A percentile compares a stretch with the other conserved stretches of the same genome.
Conservation (phyloP, 1,140 invertebrate genomes). For the Sitodiplosis mosellana region DNA sequence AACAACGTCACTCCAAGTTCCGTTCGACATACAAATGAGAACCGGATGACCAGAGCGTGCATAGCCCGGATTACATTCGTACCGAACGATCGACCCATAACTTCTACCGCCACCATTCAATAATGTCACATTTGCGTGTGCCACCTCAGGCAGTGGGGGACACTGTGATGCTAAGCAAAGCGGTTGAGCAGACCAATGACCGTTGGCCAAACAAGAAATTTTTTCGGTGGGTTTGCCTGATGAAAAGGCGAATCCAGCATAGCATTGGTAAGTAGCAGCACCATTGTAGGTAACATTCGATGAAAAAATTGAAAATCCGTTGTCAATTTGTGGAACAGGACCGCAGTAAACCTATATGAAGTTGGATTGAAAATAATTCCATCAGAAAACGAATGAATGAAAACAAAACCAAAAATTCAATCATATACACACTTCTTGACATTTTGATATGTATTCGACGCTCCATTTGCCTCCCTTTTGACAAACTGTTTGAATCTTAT, state of each 20-base stretch:
- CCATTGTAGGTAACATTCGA: conserved; percentile 88
- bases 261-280: conserved; percentile 87
- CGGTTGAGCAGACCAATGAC: conserved; percentile 79
- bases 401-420: background rate
- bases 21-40: conserved; percentile 87
- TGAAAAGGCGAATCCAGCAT: conserved; percentile 87
- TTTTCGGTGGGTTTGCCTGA: conserved; percentile 72
- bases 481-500: conserved; percentile 68
- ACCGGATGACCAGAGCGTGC: conserved; percentile 72
- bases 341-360: conserved; percentile 72
- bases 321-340: conserved; percentile 92
- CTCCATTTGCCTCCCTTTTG: conserved; percentile 84
- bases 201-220: conserved; percentile 73
- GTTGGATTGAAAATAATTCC: background rate
- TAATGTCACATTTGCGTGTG: conserved; percentile 70
- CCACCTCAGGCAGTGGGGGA: conserved; percentile 68
- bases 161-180: conserved; percentile 85
- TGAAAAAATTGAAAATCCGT: conserved; percentile 88
- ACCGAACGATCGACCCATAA: conserved; percentile 88
- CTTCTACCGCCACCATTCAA: conserved; percentile 85
- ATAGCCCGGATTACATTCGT: conserved; percentile 88
- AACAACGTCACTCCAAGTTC: conserved; percentile 85
- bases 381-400: background rate
- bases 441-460: conserved; percentile 77
- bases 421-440: conserved; percentile 39